Evolutionary conservation across 23 tunicate genomes (phyloP).

Genomic region (Pegea sp.): DNA sequence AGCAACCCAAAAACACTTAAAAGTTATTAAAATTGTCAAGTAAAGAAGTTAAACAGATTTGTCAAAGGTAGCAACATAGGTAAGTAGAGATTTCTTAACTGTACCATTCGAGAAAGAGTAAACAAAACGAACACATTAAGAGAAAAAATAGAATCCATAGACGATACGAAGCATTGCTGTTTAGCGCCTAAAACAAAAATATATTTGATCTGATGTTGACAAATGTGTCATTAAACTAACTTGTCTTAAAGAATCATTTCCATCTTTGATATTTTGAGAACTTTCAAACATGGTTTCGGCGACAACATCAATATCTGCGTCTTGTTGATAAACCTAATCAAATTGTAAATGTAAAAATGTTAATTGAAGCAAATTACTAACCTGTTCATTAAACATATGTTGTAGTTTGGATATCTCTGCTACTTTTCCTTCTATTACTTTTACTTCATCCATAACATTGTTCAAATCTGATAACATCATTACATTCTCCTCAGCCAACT

Average conservation of each 20-base stretch:
- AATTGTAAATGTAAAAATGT: no score
- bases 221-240: background rate
- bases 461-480: conserved; percentile 45
- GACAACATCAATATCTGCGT: conserved; percentile 48
- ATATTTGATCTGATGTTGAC: background rate
- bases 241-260: conserved; percentile 57
- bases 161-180: conserved; percentile 69
- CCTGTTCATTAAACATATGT: conserved; percentile 69
- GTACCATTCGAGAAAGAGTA: conserved; percentile 79
- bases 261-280: conserved; percentile 77
- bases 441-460: conserved; percentile 57
- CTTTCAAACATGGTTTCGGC: conserved; percentile 60
- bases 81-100: no score
- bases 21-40: no score
- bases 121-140: conserved; percentile 67
- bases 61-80: no score
- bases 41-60: no score
- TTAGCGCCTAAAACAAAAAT: conserved; percentile 29
- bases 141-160: conserved; percentile 68
- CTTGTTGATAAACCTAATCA: conserved; percentile 56
- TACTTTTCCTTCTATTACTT: conserved; percentile 66
- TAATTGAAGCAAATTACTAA: no score
- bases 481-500: conserved; percentile 52
- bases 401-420: conserved; percentile 69
- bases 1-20: no score